Evolutionary conservation across 1,140 invertebrate genomes (phyloP).

Genomic region (Papilio xuthus): DNA sequence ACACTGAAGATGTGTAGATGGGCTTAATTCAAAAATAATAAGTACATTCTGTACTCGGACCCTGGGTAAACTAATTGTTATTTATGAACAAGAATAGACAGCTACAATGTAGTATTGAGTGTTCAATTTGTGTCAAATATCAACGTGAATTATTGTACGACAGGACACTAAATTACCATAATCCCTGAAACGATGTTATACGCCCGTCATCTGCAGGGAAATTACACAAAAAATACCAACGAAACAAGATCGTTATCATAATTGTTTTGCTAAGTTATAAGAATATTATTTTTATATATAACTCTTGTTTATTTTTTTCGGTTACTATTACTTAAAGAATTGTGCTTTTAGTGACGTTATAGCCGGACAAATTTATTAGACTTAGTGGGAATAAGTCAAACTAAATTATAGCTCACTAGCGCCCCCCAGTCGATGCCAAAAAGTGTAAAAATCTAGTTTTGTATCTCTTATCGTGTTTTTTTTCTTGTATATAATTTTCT

Average conservation of each 20-base stretch:
- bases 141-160: slow-evolving; percentile 1
- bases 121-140: slow-evolving; percentile 16
- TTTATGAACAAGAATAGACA: neutral
- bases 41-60: too few relatives aligned
- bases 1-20: too few relatives aligned
- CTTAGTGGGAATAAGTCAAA: too few relatives aligned
- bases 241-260: slow-evolving; percentile 20
- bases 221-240: slow-evolving; percentile 19
- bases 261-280: neutral
- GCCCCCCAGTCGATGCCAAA: too few relatives aligned
- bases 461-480: too few relatives aligned
- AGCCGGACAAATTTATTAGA: too few relatives aligned
- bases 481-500: too few relatives aligned
- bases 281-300: neutral
- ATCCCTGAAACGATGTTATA: slow-evolving; percentile 3
- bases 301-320: neutral
- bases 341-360: too few relatives aligned
- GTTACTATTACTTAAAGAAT: neutral
- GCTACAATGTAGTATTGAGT: neutral
- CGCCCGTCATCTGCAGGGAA: slow-evolving; percentile 4
- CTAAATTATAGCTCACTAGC: too few relatives aligned
- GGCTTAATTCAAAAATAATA: too few relatives aligned
- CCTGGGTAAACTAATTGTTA: neutral
- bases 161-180: slow-evolving; percentile 13
- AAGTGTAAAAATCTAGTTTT: too few relatives aligned